Percentiles rank a stretch among this genome's conserved stretches.
phyloP scores from a whole-genome alignment of 2,888 invertebrate genomes.

The Tiliacea citrago region DNA sequence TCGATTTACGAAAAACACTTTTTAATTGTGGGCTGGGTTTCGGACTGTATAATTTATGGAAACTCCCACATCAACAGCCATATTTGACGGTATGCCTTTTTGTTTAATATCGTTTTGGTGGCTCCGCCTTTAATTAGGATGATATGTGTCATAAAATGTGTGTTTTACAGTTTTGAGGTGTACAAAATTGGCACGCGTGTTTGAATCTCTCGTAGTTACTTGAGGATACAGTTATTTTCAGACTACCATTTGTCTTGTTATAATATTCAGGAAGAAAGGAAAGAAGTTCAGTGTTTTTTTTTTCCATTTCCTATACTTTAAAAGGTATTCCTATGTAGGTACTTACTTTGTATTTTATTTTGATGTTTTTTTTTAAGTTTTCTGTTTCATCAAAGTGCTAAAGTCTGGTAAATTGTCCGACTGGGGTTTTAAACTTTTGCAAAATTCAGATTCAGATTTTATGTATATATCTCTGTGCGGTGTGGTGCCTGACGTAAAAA shows the following conservation, averaged over 20 bases:
- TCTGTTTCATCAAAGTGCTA: background rate
- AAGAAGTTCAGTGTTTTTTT: background rate
- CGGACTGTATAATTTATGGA: slow-evolving; percentile 49
- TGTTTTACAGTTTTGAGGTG: background rate
- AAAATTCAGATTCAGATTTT: too few relatives aligned
- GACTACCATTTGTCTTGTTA: too few relatives aligned
- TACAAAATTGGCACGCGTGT: background rate
- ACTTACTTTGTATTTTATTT: too few relatives aligned
- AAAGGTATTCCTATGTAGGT: too few relatives aligned
- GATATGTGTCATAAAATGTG: slow-evolving; percentile 14
- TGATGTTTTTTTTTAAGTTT: background rate
- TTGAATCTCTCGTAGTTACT: background rate
- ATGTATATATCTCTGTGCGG: too few relatives aligned
- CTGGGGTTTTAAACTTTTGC: too few relatives aligned
- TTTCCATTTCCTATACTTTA: too few relatives aligned
- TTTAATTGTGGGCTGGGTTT: slow-evolving; percentile 62
- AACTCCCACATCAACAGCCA: slow-evolving; percentile 60
- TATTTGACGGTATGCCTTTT: slow-evolving; percentile 42
- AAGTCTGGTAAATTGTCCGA: too few relatives aligned
- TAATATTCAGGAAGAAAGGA: background rate
- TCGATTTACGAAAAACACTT: slow-evolving; percentile 44
- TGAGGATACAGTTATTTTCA: background rate
- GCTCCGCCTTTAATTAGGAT: slow-evolving; percentile 49
- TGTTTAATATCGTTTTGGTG: slow-evolving; percentile 24
- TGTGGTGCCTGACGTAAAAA: too few relatives aligned